Evolutionary conservation across 2,888 invertebrate genomes (phyloP), one percentile per base, ranked within the genome.

Genomic region (Agrochola circellaris): DNA sequence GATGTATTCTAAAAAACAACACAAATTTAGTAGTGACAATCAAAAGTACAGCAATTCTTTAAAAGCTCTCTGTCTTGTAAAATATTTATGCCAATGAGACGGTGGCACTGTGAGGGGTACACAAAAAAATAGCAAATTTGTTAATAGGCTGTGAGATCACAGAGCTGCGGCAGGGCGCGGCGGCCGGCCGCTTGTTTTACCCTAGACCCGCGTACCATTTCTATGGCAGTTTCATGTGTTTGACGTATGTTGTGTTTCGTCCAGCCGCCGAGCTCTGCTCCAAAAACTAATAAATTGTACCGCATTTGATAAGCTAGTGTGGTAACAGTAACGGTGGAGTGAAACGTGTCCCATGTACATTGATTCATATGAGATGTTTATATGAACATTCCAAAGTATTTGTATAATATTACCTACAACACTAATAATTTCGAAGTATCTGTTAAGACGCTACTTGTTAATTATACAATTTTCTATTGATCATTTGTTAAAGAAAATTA

Each of bases 401-500:
- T 96, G 96, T 96, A 95, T 93, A 95, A 96, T 96, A 96, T 96
- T 96, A 95, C 95, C 95, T 96, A 95, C 96, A 96, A 93, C 94
- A 94, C 95, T 96, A 96, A 96, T 96, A 95, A 95, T 96, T 95
- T 96, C 94, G 95, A 95, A 95, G 94, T 96, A 96, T 96, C 95
- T 96, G 96, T 96, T 96, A 96, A 96, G 96, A 96, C 93, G 94
- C 96, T 96, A 96, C 96, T 96, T 96, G 96, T 96, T 96, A 96
- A 96, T 96, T 96, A 96, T 96, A 96, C 96, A 96, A 96, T 96
- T 96, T 96, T 96, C 96, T 96, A 96, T 96, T 96, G 96, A 96
- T 96, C 96, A 96, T 96, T 96, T 96, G 96, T 96, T 96, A 96
- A 96, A 96, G 96, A 96, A 96, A 96, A 96, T 96, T 96, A 96